Evolutionary conservation across 1,140 invertebrate species (phyloP).

Genomic region (Cyrtorhinus lividipennis): DNA sequence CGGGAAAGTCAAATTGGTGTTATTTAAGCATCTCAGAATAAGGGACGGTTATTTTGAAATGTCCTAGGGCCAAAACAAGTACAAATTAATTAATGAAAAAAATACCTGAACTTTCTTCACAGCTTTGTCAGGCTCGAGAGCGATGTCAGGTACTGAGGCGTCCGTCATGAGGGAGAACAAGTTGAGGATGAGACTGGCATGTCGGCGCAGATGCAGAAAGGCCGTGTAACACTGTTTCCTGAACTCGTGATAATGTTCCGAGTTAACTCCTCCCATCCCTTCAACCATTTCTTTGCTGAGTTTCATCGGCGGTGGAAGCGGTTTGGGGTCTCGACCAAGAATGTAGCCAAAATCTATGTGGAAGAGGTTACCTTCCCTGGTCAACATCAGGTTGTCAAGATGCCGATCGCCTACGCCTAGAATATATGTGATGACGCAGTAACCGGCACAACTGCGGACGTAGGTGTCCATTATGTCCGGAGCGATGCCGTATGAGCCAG

Average conservation of each 20-base stretch:
- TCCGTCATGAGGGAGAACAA: conserved; percentile 97
- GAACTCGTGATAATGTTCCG: conserved; percentile 90
- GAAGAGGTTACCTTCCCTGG: conserved; percentile 80
- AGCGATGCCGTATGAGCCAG: conserved; percentile 75
- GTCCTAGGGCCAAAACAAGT: too few species aligned
- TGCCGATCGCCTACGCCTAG: conserved; percentile 96
- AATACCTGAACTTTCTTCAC: conserved; percentile 76
- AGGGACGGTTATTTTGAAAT: too few species aligned
- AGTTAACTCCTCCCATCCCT: conserved; percentile 89
- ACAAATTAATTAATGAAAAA: too few species aligned
- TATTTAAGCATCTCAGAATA: too few species aligned
- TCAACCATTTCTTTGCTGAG: conserved; percentile 98
- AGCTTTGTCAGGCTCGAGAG: conserved; percentile 95
- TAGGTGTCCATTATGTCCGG: conserved; percentile 96
- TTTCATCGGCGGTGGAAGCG: conserved; percentile 96
- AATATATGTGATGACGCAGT: conserved; percentile 96
- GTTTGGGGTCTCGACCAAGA: conserved; percentile 94
- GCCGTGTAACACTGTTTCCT: conserved; percentile 90
- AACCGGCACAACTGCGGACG: conserved; percentile 93
- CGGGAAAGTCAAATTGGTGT: too few species aligned
- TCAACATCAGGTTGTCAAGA: conserved; percentile 90
- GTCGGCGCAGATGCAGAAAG: conserved; percentile 85
- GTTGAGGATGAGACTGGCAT: conserved; percentile 94
- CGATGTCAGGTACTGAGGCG: conserved; percentile 96
- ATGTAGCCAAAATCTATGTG: conserved; percentile 99